These are phyloP conservation scores for Prenolepis imparis DNA, from an alignment of 2,888 invertebrate genomes.

Conservation along the genomic window DNA sequence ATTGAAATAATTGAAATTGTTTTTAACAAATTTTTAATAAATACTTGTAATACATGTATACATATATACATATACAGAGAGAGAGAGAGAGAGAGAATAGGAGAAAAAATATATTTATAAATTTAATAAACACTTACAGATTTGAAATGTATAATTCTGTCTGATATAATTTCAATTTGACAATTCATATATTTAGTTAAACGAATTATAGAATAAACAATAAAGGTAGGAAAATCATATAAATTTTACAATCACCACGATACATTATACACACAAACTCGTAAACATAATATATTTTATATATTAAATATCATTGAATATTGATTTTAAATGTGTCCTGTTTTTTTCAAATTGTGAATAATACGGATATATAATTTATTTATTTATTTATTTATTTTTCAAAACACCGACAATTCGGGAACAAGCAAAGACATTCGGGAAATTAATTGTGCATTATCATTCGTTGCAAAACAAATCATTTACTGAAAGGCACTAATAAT, in stretches of 20 bases:
- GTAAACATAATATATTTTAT: neutral
- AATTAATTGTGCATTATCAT: neutral
- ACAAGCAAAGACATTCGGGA: conserved; percentile 2
- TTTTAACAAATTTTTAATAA: neutral
- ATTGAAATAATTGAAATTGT: neutral
- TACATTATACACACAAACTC: neutral
- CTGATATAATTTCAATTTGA: neutral
- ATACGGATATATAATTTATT: neutral
- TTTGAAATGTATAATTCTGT: neutral
- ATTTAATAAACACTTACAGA: neutral
- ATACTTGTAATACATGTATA: neutral
- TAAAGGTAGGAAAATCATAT: neutral
- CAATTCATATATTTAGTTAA: neutral
- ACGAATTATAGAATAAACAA: neutral
- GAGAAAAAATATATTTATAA: neutral
- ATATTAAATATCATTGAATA: neutral
- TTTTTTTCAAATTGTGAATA: neutral
- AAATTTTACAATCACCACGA: neutral
- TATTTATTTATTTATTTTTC: neutral
- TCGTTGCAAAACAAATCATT: conserved; percentile 26
- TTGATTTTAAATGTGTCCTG: neutral
- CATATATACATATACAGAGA: neutral
- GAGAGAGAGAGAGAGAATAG: no score
- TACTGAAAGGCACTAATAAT: conserved; percentile 44
- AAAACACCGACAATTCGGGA: neutral